Percentiles rank a stretch among this genome's conserved stretches.
These are phyloP conservation scores for Stenchaetothrips biformis DNA, from an alignment of 2,888 invertebrate genomes.

Conservation along the genomic window DNA sequence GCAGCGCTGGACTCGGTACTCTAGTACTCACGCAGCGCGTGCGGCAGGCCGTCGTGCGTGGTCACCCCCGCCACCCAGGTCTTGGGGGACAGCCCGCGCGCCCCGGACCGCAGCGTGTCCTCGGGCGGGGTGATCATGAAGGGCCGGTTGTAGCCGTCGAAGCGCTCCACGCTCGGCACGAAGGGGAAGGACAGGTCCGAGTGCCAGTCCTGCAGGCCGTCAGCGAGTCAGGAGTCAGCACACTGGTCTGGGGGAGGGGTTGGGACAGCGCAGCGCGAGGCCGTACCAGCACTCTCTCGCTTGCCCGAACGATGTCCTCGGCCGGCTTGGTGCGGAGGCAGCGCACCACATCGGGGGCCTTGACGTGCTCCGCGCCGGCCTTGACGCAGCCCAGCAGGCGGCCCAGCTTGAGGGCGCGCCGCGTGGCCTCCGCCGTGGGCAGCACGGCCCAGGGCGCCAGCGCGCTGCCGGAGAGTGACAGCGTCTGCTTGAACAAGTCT, in stretches of 20 bases:
- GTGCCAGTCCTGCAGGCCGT: constrained; percentile 28
- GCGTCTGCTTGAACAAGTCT: constrained; percentile 34
- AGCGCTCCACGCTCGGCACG: constrained; percentile 33
- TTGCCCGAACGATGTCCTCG: constrained; percentile 24
- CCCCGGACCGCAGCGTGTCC: constrained; percentile 27
- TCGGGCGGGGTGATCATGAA: constrained; percentile 32
- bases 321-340: constrained; percentile 31
- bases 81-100: constrained; percentile 26
- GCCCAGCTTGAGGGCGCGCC: constrained; percentile 34
- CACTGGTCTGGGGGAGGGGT: too few species aligned
- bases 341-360: constrained; percentile 11
- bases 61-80: constrained; percentile 35
- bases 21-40: constrained; percentile 33
- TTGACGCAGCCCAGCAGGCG: constrained; percentile 33
- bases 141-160: constrained; percentile 29
- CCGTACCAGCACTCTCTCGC: neutral
- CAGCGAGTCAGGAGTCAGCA: too few species aligned
- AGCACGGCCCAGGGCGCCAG: constrained; percentile 35
- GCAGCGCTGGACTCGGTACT: neutral
- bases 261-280: neutral
- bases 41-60: constrained; percentile 35
- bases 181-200: constrained; percentile 32
- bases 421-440: constrained; percentile 29
- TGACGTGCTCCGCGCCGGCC: constrained; percentile 7
- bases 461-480: constrained; percentile 35